These are phyloP conservation scores for Caenorhabditis sinica DNA, from an alignment of 2,888 invertebrate genomes.

Conservation along the genomic window DNA sequence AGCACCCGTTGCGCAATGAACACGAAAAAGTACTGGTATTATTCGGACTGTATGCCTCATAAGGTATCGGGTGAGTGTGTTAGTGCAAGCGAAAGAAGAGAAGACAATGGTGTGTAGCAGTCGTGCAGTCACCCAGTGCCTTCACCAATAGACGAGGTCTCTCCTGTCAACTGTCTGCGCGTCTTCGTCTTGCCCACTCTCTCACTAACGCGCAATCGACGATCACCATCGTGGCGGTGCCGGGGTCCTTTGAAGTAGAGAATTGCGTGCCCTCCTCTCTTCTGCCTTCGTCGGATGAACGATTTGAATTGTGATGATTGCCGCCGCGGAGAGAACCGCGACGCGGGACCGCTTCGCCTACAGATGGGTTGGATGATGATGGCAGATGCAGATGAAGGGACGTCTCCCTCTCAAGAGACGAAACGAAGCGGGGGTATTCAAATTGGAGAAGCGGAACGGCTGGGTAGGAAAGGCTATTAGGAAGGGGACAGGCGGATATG, in stretches of 20 bases:
- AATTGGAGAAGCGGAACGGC: slow-evolving; percentile 37
- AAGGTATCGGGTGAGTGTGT: slow-evolving; percentile 46
- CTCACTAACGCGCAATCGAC: slow-evolving; percentile 45
- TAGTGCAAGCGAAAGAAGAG: slow-evolving; percentile 28
- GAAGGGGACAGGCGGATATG: slow-evolving; percentile 7
- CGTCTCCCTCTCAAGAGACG: neutral
- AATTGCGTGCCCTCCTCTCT: slow-evolving; percentile 41
- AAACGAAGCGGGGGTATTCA: slow-evolving; percentile 44
- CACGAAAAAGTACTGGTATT: slow-evolving; percentile 21
- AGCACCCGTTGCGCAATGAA: slow-evolving; percentile 39
- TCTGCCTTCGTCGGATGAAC: slow-evolving; percentile 21
- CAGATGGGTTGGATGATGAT: neutral
- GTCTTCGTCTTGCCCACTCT: slow-evolving; percentile 39
- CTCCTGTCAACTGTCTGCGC: slow-evolving; percentile 1
- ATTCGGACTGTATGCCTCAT: slow-evolving; percentile 43
- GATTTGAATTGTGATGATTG: slow-evolving; percentile 61
- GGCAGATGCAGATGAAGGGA: slow-evolving; percentile 12
- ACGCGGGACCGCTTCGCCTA: slow-evolving; percentile 54
- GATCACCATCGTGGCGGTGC: slow-evolving; percentile 54
- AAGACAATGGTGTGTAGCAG: slow-evolving; percentile 16
- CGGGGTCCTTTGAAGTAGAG: slow-evolving; percentile 49
- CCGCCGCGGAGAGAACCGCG: slow-evolving; percentile 59
- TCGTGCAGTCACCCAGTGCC: slow-evolving; percentile 47
- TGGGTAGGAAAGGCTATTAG: too few species aligned
- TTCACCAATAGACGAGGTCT: slow-evolving; percentile 39